Percentiles rank a stretch among this genome's conserved stretches.
Conservation (phyloP, 2,113 vertebrate species). For the Leucopternis melanops region DNA sequence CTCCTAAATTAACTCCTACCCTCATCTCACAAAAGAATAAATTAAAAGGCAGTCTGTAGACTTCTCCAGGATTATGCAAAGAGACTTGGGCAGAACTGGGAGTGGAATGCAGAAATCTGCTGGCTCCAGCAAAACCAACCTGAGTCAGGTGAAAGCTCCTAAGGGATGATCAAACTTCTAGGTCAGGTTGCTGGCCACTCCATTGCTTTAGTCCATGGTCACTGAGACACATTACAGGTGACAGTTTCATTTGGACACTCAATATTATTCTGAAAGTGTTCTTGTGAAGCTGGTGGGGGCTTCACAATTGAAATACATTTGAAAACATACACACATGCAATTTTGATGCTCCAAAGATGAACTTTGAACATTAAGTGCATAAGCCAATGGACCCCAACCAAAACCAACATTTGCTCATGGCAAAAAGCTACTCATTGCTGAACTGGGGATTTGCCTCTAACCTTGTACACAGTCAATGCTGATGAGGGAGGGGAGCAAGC, state of each 20-base stretch:
- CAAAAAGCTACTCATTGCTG: not conserved
- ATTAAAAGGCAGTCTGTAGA: not conserved
- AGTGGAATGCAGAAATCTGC: not conserved
- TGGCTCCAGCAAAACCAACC: not conserved
- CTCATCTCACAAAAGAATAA: not conserved
- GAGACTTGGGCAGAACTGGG: not conserved
- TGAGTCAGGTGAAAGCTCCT: not conserved
- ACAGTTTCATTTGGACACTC: not conserved
- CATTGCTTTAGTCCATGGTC: not conserved
- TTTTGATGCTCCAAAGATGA: not conserved
- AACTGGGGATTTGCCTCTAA: not conserved
- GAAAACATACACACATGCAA: not conserved
- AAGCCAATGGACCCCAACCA: not conserved
- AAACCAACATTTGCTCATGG: not conserved
- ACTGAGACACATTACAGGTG: not conserved
- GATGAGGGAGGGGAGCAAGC: constrained; percentile 29
- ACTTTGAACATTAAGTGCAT: not conserved
- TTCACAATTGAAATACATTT: not conserved
- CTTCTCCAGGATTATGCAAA: not conserved
- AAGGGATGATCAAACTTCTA: not conserved
- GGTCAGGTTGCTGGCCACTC: not conserved
- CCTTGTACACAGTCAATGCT: not conserved
- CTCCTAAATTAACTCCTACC: not conserved
- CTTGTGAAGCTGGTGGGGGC: not conserved
- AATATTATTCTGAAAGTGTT: not conserved